Evolutionary conservation across 2,888 invertebrate species (phyloP), one percentile per base, ranked within the genome.

Genomic region (Lasioglossum marginatum): DNA sequence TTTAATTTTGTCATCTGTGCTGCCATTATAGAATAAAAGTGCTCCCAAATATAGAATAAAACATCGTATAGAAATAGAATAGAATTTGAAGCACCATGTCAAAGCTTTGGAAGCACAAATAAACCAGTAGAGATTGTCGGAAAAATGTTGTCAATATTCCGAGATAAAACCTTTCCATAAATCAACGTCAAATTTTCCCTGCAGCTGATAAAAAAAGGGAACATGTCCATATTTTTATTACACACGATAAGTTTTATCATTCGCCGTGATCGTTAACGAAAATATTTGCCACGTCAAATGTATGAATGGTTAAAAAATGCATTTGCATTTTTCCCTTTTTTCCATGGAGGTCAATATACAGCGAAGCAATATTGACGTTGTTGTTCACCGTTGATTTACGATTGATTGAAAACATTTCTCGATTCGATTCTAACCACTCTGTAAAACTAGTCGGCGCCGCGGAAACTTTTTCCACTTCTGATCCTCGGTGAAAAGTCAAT

Each of bases 381-480:
- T 63, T 31, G n/a, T n/a, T 70, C 52, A 19, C 12, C 19, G 57
- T 60, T n/a, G n/a, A 72, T 60, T 72, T 43, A 72, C 72, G 45
- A 72, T 31, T 45, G 72, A 72, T 48, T 60, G 23, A 23, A 71
- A 63, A 40, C 45, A 60, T 40, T 80, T 27, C 40, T 31, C 48
- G 31, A 52, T 31, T 31, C 48, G 74, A 6, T 31, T 19, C 12
- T 0, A 27, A 12, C 40, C 34, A 48, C 48, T 68, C 68, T 52
- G 77, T 40, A 48, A 45, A 19, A 66, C 23, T 37, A 63, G 66
- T 37, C 43, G 40, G n/a, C 19, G 27, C 37, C 43, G 34, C 43
- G 31, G 66, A 12, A 45, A 73, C 52, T 31, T 74, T 31, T 43
- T 31, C 12, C 37, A n/a, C 71, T 48, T 16, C 45, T 10, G 60